Evolutionary conservation across 64 coral and sea anemone genomes (phyloP).

Genomic region (Montipora sp.): DNA sequence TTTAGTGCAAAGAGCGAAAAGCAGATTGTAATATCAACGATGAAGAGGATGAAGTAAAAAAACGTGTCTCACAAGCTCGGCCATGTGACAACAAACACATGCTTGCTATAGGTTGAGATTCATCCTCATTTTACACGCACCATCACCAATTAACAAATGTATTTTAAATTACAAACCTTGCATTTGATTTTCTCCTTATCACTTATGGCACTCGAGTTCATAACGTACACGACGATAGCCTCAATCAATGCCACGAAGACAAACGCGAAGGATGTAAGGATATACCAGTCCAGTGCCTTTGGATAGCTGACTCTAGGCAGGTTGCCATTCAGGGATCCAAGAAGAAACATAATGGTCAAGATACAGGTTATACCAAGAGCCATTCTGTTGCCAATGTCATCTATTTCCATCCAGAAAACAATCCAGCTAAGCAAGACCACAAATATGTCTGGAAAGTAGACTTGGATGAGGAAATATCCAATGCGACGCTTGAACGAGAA

Average conservation of each 20-base stretch:
- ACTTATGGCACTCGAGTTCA: neutral
- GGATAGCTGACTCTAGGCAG: constrained; percentile 83
- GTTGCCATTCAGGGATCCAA: constrained; percentile 70
- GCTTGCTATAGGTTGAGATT: too few species aligned
- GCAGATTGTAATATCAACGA: too few species aligned
- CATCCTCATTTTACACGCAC: too few species aligned
- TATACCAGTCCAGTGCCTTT: constrained; percentile 89
- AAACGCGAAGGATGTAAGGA: constrained; percentile 81
- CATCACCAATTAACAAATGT: neutral
- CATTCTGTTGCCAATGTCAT: constrained; percentile 64
- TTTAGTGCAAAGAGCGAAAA: too few species aligned
- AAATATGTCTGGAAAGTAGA: constrained; percentile 68
- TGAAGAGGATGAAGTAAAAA: too few species aligned
- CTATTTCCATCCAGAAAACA: constrained; percentile 70
- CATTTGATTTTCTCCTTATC: constrained; percentile 28
- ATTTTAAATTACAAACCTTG: neutral
- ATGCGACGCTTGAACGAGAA: constrained; percentile 62
- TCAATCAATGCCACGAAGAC: constrained; percentile 84
- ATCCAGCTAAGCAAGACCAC: constrained; percentile 61
- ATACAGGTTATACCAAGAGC: constrained; percentile 78
- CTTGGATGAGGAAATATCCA: constrained; percentile 63
- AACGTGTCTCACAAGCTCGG: too few species aligned
- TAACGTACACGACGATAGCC: constrained; percentile 62
- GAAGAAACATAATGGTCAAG: constrained; percentile 77
- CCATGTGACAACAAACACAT: too few species aligned